phyloP scores from a whole-genome alignment of 2,797 vertebrate species.

The Clarias fuscus region DNA sequence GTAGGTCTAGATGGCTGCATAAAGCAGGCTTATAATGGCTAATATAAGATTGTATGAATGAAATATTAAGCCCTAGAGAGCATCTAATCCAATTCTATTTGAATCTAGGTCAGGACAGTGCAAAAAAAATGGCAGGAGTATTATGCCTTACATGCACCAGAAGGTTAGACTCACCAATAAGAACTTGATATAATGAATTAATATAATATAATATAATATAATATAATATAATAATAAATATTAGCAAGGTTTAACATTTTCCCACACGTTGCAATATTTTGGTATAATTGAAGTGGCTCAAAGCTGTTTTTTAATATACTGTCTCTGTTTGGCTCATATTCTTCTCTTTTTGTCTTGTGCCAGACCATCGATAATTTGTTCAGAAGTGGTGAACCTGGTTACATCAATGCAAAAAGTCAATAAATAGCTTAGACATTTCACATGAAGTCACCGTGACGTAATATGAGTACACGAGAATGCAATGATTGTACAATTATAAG shows the following conservation, averaged over 20 bases:
- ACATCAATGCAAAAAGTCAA: conserved; percentile 14
- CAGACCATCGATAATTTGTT: conserved; percentile 25
- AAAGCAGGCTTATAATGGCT: conserved; percentile 12
- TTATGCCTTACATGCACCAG: conserved; percentile 36
- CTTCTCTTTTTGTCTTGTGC: not conserved
- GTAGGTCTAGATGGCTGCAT: not conserved
- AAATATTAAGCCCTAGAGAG: conserved; percentile 34
- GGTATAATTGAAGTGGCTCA: not conserved
- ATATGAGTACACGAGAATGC: not conserved
- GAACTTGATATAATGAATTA: not conserved
- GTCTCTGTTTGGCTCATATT: not conserved
- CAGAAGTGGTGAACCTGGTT: conserved; percentile 15
- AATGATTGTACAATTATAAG: not conserved
- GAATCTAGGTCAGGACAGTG: conserved; percentile 59
- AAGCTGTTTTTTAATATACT: not conserved
- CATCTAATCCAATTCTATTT: conserved; percentile 56
- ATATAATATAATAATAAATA: not conserved
- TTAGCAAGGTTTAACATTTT: not conserved
- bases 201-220: too few relatives aligned
- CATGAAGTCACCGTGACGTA: conserved; percentile 4
- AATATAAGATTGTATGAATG: conserved; percentile 39
- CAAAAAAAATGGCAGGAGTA: conserved; percentile 38
- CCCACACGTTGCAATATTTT: not conserved
- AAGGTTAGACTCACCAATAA: conserved; percentile 48
- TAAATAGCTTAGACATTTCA: not conserved